Evolutionary conservation across 2,797 vertebrate species (phyloP).

Genomic region (Trachurus trachurus): DNA sequence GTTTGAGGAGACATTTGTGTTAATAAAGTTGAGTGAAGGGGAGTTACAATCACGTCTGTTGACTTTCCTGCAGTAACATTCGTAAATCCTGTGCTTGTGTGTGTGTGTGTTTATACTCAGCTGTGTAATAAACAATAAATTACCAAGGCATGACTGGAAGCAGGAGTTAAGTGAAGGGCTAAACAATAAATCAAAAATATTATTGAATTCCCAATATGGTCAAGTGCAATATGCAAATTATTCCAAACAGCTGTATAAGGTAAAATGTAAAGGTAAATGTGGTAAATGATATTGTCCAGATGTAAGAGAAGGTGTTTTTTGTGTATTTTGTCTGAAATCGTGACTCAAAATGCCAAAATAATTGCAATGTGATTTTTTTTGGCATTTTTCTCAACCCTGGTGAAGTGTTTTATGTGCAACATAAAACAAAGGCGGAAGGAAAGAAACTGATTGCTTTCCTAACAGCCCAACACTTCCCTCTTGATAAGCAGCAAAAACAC

Average conservation of each 20-base stretch:
- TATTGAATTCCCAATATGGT: no score
- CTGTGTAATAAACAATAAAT: conserved; percentile 3
- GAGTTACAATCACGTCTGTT: neutral
- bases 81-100: neutral
- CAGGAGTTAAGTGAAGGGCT: neutral
- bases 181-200: no score
- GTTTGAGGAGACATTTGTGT: conserved; percentile 14
- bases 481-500: conserved; percentile 31
- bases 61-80: no score
- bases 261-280: no score
- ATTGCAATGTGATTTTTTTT: no score
- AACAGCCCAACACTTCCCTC: conserved; percentile 21
- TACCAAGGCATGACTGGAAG: neutral
- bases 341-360: no score
- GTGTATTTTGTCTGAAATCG: no score
- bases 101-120: conserved; percentile 6
- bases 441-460: conserved; percentile 18
- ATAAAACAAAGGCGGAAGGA: conserved; percentile 48
- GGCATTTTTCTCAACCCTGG: no score
- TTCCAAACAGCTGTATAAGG: no score
- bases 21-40: conserved; percentile 4
- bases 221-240: no score
- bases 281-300: no score
- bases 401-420: neutral
- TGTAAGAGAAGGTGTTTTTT: no score